Conservation (phyloP, 2,113 vertebrate genomes). For the Ammodytes dubius region DNA sequence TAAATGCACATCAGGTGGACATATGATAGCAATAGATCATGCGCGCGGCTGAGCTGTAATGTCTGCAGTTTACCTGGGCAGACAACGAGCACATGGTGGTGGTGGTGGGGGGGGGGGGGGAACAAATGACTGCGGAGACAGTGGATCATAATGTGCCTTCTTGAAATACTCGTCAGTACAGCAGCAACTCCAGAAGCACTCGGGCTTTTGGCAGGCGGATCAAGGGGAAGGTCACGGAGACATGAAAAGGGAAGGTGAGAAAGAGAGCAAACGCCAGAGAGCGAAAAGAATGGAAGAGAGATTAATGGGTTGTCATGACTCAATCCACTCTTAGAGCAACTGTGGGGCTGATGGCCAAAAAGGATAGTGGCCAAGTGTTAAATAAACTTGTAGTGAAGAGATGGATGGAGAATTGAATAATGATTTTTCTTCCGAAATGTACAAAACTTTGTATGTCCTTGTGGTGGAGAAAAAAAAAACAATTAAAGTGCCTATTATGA, state of each 20-base stretch:
- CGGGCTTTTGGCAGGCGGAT: conserved; percentile 56
- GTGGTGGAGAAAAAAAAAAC: not conserved
- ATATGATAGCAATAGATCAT: conserved; percentile 37
- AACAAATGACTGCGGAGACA: conserved; percentile 71
- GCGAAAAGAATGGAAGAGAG: conserved; percentile 46
- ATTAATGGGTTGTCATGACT: conserved; percentile 67
- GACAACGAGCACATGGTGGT: conserved; percentile 41
- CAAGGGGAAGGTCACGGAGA: conserved; percentile 61
- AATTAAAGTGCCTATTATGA: not conserved
- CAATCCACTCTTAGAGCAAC: conserved; percentile 58
- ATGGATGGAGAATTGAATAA: conserved; percentile 1
- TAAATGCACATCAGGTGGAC: conserved; percentile 52
- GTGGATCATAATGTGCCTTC: conserved; percentile 53
- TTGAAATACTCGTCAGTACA: conserved; percentile 42
- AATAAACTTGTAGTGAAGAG: conserved; percentile 32
- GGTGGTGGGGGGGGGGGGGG: too few relatives aligned
- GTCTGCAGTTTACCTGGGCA: conserved; percentile 60
- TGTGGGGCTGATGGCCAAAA: conserved; percentile 45
- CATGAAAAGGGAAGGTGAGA: conserved; percentile 54
- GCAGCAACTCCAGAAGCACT: conserved; percentile 42
- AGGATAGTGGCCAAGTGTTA: conserved; percentile 25
- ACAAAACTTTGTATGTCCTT: not conserved
- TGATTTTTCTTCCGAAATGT: not conserved
- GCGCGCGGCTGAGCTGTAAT: conserved; percentile 24
- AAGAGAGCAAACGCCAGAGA: conserved; percentile 39